Percentiles rank a stretch among this genome's conserved stretches.
Evolutionary conservation across 2,797 vertebrate species (phyloP).

Genomic region (Catostomus latipinnis): DNA sequence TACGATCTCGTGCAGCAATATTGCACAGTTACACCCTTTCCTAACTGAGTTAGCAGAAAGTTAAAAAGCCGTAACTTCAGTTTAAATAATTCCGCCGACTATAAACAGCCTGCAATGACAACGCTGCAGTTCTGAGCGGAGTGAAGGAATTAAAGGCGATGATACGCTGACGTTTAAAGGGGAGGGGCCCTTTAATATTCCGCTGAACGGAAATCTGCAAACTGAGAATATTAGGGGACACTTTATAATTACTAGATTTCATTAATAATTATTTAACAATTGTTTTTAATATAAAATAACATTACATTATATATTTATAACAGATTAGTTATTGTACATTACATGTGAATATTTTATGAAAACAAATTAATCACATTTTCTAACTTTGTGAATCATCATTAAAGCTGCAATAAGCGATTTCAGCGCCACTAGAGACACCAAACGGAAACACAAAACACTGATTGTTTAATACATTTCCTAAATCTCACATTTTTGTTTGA

Average conservation of each 20-base stretch:
- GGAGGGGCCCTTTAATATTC: conserved; percentile 42
- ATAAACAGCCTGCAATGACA: conserved; percentile 60
- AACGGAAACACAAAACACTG: too few species aligned
- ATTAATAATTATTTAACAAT: too few species aligned
- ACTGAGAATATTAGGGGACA: neutral
- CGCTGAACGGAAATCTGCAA: neutral
- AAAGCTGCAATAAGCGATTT: too few species aligned
- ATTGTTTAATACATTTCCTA: too few species aligned
- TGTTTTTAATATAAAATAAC: too few species aligned
- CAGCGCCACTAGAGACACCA: too few species aligned
- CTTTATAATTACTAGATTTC: neutral
- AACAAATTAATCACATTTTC: too few species aligned
- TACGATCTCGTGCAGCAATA: neutral
- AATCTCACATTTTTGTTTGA: too few species aligned
- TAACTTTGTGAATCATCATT: too few species aligned
- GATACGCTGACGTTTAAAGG: conserved; percentile 68
- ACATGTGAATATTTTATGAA: too few species aligned
- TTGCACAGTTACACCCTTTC: neutral
- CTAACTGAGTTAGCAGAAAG: neutral
- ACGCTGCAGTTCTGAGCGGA: conserved; percentile 51
- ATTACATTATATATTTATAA: neutral
- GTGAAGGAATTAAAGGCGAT: conserved; percentile 55
- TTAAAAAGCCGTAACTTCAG: conserved; percentile 18
- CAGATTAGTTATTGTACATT: neutral
- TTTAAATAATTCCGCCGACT: conserved; percentile 56